Evolutionary conservation across 2,888 invertebrate species (phyloP), one percentile per base, ranked within the genome.

Genomic region (Caradrina clavipalpis): DNA sequence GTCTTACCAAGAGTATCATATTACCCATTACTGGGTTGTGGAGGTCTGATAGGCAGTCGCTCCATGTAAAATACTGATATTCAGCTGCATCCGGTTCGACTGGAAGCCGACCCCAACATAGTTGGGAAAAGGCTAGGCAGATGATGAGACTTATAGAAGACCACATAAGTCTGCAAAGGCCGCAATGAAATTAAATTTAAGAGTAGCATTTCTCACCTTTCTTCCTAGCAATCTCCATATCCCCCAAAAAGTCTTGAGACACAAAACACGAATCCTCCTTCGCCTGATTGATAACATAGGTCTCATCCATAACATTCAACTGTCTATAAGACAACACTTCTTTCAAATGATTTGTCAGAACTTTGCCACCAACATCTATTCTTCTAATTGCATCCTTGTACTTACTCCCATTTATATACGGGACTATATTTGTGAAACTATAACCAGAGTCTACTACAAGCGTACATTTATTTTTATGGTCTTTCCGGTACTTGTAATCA

Each of bases 191-290:
- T 11, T 13, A 2, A 2, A 11, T 4, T 35, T 8, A 35, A n/a
- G 35, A 8, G 35, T 8, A 35, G 1, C 39, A 39, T 13, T n/a
- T 13, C 69, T 51, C 82, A 95, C 95, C 94, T 90, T 88, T 95
- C 39, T 91, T 92, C 75, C 95, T 96, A 21, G 98, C 97, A 57
- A 96, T 96, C 69, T 96, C 96, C 97, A 99, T 97, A 84, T 99
- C 99, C 22, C 95, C 94, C 86, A 97, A 97, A 86, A 99, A 99
- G 89, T 99, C 96, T 81, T 97, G 96, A 0, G 99, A 98, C 0
- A 99, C 99, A 95, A 97, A 99, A 90, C 99, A 99, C 0, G 98
- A 97, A 90, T 99, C 99, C 93, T 99, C 99, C 92, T 99, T 99
- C 0, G 98, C 98, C 95, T 99, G 99, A 94, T 99, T 99, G 57